Percentiles rank a stretch among this genome's conserved stretches.
phyloP scores from a whole-genome alignment of 2,797 vertebrate species.

The Spinus pinus region DNA sequence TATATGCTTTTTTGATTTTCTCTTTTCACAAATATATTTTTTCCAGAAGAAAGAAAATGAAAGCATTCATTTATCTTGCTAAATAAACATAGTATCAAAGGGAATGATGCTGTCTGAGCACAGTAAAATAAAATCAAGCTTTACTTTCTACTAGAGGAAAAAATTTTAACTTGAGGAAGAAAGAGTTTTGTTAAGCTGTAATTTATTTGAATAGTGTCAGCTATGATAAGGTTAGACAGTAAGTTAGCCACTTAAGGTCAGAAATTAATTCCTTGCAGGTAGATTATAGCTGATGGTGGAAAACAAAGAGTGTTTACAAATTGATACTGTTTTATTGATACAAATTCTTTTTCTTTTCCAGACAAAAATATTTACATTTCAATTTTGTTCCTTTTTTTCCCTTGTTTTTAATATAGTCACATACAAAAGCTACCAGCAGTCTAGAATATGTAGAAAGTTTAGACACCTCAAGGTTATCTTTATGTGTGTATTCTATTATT shows the following conservation, averaged over 20 bases:
- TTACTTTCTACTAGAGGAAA: neutral
- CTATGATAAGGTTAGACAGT: neutral
- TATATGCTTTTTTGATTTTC: neutral
- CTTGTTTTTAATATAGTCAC: neutral
- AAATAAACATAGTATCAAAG: neutral
- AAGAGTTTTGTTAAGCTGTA: neutral
- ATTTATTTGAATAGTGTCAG: neutral
- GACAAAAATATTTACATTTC: constrained; percentile 11
- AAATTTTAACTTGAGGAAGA: neutral
- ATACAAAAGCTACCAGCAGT: neutral
- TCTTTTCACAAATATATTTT: neutral
- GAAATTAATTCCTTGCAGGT: neutral
- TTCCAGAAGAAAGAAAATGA: neutral
- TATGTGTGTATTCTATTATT: constrained; percentile 5
- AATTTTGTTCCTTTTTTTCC: neutral
- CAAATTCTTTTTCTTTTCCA: neutral
- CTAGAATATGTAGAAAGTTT: neutral
- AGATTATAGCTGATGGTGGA: neutral
- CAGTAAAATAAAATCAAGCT: neutral
- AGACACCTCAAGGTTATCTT: constrained; percentile 1
- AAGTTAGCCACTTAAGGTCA: neutral
- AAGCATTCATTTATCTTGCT: neutral
- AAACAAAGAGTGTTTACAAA: neutral
- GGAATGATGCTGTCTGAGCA: neutral
- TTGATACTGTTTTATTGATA: neutral